phyloP scores from a whole-genome alignment of 2,113 vertebrate genomes.

The Syngnathoides biaculeatus region DNA sequence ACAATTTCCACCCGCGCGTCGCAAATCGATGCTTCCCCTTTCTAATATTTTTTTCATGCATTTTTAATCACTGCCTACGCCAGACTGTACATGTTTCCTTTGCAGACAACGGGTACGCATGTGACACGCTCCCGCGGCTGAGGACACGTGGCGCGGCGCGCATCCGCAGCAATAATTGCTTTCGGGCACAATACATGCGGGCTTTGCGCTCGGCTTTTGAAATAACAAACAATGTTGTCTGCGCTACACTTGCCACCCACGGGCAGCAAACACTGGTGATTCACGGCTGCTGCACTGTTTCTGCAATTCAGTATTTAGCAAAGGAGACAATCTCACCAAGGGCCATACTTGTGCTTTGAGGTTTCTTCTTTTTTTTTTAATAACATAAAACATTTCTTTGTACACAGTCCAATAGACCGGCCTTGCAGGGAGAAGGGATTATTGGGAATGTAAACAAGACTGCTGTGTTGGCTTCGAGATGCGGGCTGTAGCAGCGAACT shows the following conservation, averaged over 20 bases:
- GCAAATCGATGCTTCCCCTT: background rate
- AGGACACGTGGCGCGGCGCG: slow-evolving; percentile 9
- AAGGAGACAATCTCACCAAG: slow-evolving; percentile 10
- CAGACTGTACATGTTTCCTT: background rate
- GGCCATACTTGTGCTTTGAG: slow-evolving; percentile 3
- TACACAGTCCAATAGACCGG: background rate
- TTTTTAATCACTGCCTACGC: slow-evolving; percentile 6
- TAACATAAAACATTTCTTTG: slow-evolving; percentile 9
- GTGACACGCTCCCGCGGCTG: slow-evolving; percentile 1
- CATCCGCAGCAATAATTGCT: slow-evolving; percentile 20
- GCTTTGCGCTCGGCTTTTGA: slow-evolving; percentile 7
- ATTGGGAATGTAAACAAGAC: slow-evolving; percentile 7
- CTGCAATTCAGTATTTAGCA: slow-evolving; percentile 9
- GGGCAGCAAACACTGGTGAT: slow-evolving; percentile 4
- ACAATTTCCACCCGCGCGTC: background rate
- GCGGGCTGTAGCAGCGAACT: background rate
- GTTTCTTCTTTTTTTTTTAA: background rate
- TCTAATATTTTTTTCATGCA: background rate
- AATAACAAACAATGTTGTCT: slow-evolving; percentile 20
- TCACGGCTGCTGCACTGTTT: slow-evolving; percentile 2
- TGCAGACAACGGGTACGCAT: background rate
- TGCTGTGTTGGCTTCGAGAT: background rate
- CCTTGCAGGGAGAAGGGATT: background rate
- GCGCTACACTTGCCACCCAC: slow-evolving; percentile 10
- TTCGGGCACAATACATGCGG: background rate